Base-by-base conservation (phyloP, 2,888 invertebrate species). In the Sinotaia quadrata region DNA sequence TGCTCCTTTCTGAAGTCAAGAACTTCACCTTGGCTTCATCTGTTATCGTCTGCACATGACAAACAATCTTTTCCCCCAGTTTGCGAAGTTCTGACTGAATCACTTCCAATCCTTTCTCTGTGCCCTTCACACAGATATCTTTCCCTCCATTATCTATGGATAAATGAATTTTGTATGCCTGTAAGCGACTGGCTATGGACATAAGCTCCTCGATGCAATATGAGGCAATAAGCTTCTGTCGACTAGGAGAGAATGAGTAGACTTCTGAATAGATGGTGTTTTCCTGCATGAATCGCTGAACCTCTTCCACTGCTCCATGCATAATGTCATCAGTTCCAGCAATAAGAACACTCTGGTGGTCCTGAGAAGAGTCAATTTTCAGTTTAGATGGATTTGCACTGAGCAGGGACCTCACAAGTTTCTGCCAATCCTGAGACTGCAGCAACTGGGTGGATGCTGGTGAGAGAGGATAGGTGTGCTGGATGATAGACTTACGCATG, bases 241-340 rank as follows among this genome's bases (percentile, higher is more conserved):
- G 49, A 18, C 61, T 59, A 27, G 61, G 68, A 4, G 62, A 18
- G 49, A 74, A 58, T 24, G 52, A 34, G 7, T 70, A 44, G 27
- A 61, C 51, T 12, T 70, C 29, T n/a, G 49, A 52, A 44, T 65
- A 56, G 21, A 72, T 56, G 41, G 72, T 71, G 66, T 78, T 75
- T 4, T 56, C 44, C 24, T 60, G 51, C 12, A 78, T 41, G 47
- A 75, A 78, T 4, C 49, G 58, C 29, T 63, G 57, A 2, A 76
- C 18, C 5, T 60, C 59, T 29, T 69, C 72, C 44, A 67, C 21
- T 12, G 65, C 51, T 2, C 27, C 56, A 37, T 57, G 36, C 15
- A 62, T 61, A 34, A 66, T 61, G 61, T 34, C 47, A 18, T 60
- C 69, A 21, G 47, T 41, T 29, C 59, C 44, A 15, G 62, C 31